Evolutionary conservation across 2,888 invertebrate species (phyloP).

Genomic region (Orthonevra nobilis): DNA sequence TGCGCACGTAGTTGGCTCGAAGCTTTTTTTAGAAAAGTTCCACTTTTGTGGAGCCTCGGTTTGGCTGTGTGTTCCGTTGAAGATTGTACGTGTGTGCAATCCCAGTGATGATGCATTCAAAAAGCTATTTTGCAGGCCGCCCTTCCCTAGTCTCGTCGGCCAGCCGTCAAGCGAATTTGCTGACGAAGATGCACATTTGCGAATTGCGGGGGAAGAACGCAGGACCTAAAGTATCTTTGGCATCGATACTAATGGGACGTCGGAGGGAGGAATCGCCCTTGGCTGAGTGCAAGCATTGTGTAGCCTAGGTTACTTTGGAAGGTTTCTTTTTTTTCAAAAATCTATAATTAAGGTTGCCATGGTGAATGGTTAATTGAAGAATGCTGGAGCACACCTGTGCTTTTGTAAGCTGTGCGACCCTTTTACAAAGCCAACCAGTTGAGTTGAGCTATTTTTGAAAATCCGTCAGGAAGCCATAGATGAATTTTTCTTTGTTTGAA

Average conservation of each 20-base stretch:
- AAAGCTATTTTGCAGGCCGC: slow-evolving; percentile 19
- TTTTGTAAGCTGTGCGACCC: too few species aligned
- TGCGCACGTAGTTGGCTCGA: background rate
- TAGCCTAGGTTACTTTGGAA: background rate
- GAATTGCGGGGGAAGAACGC: background rate
- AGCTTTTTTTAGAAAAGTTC: slow-evolving; percentile 48
- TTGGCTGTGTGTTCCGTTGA: slow-evolving; percentile 54
- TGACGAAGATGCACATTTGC: slow-evolving; percentile 41
- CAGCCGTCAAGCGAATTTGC: slow-evolving; percentile 3
- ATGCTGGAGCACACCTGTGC: too few species aligned
- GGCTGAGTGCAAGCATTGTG: background rate
- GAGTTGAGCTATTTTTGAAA: too few species aligned
- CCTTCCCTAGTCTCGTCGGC: background rate
- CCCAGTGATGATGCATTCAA: slow-evolving; percentile 35
- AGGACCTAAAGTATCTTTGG: slow-evolving; percentile 47
- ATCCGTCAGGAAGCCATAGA: too few species aligned
- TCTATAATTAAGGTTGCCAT: slow-evolving; percentile 1
- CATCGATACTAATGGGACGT: slow-evolving; percentile 16
- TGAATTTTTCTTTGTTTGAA: too few species aligned
- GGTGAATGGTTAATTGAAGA: background rate
- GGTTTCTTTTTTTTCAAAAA: background rate
- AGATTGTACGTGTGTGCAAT: slow-evolving; percentile 61
- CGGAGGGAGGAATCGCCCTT: slow-evolving; percentile 6
- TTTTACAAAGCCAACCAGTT: too few species aligned
- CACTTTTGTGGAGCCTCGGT: slow-evolving; percentile 43